A percentile compares a stretch with the other conserved stretches of the same genome.
Evolutionary conservation across 2,888 invertebrate species (phyloP).

Genomic region (Lasioglossum lativentre): DNA sequence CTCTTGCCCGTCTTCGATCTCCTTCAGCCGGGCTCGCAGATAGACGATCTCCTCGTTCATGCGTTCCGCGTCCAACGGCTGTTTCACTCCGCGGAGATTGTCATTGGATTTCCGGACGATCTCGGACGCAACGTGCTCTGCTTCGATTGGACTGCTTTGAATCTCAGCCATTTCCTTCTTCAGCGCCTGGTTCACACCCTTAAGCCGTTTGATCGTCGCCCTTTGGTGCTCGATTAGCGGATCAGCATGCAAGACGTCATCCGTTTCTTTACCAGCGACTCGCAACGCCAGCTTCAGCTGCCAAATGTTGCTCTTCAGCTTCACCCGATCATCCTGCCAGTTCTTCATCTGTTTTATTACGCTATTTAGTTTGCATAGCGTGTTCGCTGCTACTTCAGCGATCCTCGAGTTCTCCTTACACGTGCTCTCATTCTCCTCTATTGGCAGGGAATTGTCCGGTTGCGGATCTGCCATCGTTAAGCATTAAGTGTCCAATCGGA

Average conservation of each 20-base stretch:
- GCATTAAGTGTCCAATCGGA: neutral
- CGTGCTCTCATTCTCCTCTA: constrained; percentile 33
- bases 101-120: constrained; percentile 1
- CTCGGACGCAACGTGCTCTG: neutral
- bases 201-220: constrained; percentile 61
- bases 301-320: constrained; percentile 65
- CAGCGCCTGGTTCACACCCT: constrained; percentile 50
- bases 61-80: constrained; percentile 49
- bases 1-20: constrained; percentile 46
- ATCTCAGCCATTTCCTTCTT: constrained; percentile 58
- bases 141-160: constrained; percentile 34
- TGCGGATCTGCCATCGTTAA: constrained; percentile 36
- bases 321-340: constrained; percentile 64
- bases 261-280: constrained; percentile 41
- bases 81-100: constrained; percentile 18
- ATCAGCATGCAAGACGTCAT: constrained; percentile 50
- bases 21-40: constrained; percentile 50
- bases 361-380: constrained; percentile 58
- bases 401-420: constrained; percentile 59
- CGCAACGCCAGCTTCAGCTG: constrained; percentile 57
- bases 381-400: constrained; percentile 55
- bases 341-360: constrained; percentile 62
- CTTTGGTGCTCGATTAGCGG: constrained; percentile 63
- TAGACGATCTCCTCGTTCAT: constrained; percentile 63
- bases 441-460: constrained; percentile 35